Conservation (phyloP, 1,140 invertebrate species). For the Eupristina koningsbergeri region DNA sequence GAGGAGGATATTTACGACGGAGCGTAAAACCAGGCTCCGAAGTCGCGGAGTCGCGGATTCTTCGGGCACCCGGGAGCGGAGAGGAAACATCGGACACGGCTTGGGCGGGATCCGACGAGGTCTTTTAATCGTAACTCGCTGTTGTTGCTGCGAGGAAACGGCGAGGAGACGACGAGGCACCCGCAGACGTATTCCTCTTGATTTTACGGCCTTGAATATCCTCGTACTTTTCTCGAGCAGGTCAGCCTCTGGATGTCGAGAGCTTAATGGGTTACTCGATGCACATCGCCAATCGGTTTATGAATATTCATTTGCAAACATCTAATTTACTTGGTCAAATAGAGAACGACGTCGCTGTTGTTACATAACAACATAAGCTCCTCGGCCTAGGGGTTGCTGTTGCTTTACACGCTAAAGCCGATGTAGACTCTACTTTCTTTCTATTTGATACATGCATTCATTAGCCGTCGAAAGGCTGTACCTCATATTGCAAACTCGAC, state of each 20-base stretch:
- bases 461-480: not conserved
- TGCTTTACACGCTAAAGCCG: not conserved
- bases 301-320: constrained; percentile 41
- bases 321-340: not conserved
- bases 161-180: too few species aligned
- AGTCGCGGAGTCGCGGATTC: constrained; percentile 38
- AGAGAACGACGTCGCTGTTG: not conserved
- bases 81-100: constrained; percentile 60
- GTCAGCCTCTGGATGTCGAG: not conserved
- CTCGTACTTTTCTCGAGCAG: not conserved
- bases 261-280: not conserved
- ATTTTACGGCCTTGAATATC: not conserved
- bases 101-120: constrained; percentile 61
- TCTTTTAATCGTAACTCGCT: constrained; percentile 67
- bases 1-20: constrained; percentile 48
- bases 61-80: constrained; percentile 43
- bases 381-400: not conserved
- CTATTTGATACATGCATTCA: not conserved
- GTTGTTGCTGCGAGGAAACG: not conserved
- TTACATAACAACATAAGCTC: not conserved
- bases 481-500: too few species aligned
- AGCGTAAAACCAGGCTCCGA: constrained; percentile 44
- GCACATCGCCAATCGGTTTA: not conserved
- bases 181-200: not conserved
- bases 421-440: not conserved